Conservation (phyloP, 2,888 invertebrate genomes). For the Leucophora obtusa region DNA sequence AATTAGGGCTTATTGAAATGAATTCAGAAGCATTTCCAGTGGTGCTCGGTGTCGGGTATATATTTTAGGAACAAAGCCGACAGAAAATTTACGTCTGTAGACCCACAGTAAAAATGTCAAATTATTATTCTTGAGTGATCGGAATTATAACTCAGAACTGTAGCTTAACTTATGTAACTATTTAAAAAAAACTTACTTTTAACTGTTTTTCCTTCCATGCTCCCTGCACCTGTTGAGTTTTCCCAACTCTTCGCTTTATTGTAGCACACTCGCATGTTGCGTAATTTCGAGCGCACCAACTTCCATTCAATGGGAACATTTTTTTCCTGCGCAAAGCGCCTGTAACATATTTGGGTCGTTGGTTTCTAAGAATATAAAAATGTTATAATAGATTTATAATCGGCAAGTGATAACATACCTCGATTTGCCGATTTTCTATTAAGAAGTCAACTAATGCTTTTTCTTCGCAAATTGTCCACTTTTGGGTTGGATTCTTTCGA, state of each 20-base stretch:
- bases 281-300: background rate
- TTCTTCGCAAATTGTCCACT: background rate
- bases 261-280: background rate
- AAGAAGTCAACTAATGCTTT: background rate
- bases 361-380: conserved; percentile 1
- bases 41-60: too few species aligned
- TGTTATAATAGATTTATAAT: background rate
- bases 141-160: too few species aligned
- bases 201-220: background rate
- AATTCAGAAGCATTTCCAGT: background rate
- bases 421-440: background rate
- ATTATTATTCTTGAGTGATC: too few species aligned
- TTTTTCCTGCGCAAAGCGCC: background rate
- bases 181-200: conserved; percentile 8
- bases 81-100: too few species aligned
- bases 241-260: background rate
- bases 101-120: too few species aligned
- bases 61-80: too few species aligned
- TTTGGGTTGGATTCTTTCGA: background rate
- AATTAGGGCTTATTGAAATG: background rate
- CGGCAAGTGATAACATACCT: background rate
- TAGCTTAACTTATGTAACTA: too few species aligned
- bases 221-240: background rate
- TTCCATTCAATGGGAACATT: background rate
- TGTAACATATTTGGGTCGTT: background rate